Percentiles rank a stretch among this genome's conserved stretches.
phyloP scores from a whole-genome alignment of 2,113 vertebrate genomes.

The Sylvicapra grimmia region DNA sequence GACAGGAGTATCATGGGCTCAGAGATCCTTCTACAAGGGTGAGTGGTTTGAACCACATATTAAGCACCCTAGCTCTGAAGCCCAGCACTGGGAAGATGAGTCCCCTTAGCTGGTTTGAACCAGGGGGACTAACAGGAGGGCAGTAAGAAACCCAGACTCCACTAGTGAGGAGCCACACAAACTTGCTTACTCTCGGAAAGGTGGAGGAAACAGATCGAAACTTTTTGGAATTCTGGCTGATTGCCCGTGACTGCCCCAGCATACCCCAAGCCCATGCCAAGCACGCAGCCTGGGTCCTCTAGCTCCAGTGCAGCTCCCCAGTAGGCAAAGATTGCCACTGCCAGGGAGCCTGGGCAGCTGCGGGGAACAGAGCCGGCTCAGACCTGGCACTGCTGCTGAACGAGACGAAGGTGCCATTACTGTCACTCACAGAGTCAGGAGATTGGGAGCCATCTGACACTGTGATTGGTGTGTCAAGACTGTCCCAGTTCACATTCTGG shows the following conservation, averaged over 20 bases:
- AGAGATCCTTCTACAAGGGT: not conserved
- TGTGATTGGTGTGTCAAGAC: not conserved
- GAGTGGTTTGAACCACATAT: not conserved
- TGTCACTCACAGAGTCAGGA: not conserved
- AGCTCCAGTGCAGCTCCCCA: not conserved
- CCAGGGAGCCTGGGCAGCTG: not conserved
- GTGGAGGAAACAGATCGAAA: not conserved
- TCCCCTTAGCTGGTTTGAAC: not conserved
- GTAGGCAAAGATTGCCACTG: not conserved
- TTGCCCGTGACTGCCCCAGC: not conserved
- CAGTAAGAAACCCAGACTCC: not conserved
- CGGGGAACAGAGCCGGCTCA: not conserved
- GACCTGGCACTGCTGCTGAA: not conserved
- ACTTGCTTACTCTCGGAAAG: not conserved
- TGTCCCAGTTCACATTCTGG: not conserved
- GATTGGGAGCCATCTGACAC: not conserved
- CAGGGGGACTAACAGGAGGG: not conserved
- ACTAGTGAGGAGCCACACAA: not conserved
- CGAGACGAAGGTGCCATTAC: not conserved
- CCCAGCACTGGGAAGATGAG: not conserved
- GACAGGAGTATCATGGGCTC: not conserved
- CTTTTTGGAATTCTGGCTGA: not conserved
- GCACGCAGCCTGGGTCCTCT: not conserved
- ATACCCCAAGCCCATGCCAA: not conserved
- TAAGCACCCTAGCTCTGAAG: not conserved